These are phyloP conservation scores for Datnioides undecimradiatus DNA, from an alignment of 2,113 vertebrate species.

Conservation along the genomic window DNA sequence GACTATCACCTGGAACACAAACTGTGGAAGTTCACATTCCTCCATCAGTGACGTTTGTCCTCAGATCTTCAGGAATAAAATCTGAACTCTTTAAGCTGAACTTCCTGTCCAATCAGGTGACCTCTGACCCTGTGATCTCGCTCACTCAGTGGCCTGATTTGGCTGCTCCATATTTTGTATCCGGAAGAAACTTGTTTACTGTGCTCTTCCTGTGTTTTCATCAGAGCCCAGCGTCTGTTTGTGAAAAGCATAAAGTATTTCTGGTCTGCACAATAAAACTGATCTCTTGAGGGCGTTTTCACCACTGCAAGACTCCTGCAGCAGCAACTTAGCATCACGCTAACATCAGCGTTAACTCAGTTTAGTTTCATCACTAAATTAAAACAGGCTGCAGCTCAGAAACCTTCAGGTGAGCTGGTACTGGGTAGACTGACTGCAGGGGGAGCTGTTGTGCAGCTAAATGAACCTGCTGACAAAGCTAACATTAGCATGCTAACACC, in stretches of 20 bases:
- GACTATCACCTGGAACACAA: slow-evolving; percentile 25
- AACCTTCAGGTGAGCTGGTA: too few species aligned
- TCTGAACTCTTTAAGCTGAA: neutral
- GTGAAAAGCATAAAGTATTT: slow-evolving; percentile 25
- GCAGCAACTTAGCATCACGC: neutral
- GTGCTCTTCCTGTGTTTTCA: neutral
- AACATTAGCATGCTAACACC: too few species aligned
- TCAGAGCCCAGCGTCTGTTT: slow-evolving; percentile 17
- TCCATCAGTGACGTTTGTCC: neutral
- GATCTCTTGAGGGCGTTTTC: too few species aligned
- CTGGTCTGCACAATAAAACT: slow-evolving; percentile 31
- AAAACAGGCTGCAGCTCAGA: neutral
- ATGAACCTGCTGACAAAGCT: too few species aligned
- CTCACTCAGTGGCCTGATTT: neutral
- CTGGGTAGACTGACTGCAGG: neutral
- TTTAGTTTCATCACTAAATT: neutral
- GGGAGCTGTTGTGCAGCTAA: too few species aligned
- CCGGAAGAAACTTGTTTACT: neutral
- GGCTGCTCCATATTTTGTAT: slow-evolving; percentile 58
- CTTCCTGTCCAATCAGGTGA: slow-evolving; percentile 33
- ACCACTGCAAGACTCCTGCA: neutral
- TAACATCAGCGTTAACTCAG: too few species aligned
- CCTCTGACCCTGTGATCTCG: slow-evolving; percentile 15
- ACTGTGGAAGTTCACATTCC: neutral
- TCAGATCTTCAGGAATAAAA: neutral